phyloP scores from a whole-genome alignment of 2,113 vertebrate species.

The Pterocles gutturalis region DNA sequence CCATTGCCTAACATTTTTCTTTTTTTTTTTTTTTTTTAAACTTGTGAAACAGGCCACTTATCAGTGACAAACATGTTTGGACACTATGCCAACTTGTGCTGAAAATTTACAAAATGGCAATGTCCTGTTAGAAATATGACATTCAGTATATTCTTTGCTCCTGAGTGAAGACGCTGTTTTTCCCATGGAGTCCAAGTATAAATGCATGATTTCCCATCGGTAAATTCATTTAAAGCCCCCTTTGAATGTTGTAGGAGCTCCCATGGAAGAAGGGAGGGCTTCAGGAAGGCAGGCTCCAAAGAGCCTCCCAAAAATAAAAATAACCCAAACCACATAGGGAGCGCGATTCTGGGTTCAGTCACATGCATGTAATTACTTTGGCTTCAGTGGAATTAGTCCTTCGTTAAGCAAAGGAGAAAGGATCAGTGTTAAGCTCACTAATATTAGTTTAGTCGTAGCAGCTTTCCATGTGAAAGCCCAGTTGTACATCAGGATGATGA shows the following conservation, averaged over 20 bases:
- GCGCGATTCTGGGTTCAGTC: background rate
- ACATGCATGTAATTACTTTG: background rate
- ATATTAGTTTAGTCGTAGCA: background rate
- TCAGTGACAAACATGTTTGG: background rate
- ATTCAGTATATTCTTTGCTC: background rate
- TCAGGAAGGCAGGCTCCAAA: background rate
- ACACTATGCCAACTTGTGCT: background rate
- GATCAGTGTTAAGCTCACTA: background rate
- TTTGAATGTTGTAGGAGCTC: background rate
- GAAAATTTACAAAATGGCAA: background rate
- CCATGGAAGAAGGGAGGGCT: background rate
- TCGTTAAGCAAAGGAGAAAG: background rate
- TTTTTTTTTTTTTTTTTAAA: background rate
- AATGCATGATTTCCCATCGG: background rate
- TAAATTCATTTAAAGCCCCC: background rate
- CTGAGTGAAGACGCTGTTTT: background rate
- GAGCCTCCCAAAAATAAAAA: background rate
- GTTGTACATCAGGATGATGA: background rate
- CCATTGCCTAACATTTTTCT: background rate
- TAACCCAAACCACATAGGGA: background rate
- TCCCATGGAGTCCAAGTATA: background rate
- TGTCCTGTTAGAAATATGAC: background rate
- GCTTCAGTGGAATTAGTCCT: background rate
- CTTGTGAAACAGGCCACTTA: background rate
- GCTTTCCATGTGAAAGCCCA: slow-evolving; percentile 11